Evolutionary conservation across 2,888 invertebrate genomes (phyloP).

Genomic region (Pyrgus malvae): DNA sequence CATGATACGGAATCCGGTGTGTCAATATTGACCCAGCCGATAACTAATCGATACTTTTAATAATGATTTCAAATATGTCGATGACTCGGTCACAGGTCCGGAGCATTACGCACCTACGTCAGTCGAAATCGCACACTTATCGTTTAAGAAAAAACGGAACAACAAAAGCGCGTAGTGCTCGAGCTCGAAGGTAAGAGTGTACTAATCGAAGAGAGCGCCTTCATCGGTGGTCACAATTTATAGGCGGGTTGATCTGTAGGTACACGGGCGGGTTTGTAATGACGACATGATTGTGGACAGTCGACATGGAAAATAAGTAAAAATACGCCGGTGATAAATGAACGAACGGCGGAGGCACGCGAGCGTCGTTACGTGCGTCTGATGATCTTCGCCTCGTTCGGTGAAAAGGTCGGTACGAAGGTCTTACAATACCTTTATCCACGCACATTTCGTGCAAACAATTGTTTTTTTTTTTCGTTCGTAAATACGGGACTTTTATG

Average conservation of each 20-base stretch:
- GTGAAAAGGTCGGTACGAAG: slow-evolving; percentile 39
- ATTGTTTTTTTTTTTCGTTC: slow-evolving; percentile 23
- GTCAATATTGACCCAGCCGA: slow-evolving; percentile 66
- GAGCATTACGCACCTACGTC: slow-evolving; percentile 15
- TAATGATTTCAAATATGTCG: slow-evolving; percentile 41
- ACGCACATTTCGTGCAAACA: slow-evolving; percentile 25
- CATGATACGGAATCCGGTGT: slow-evolving; percentile 62
- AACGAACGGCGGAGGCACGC: slow-evolving; percentile 57
- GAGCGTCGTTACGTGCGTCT: slow-evolving; percentile 58
- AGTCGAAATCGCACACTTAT: background rate
- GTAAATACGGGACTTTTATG: slow-evolving; percentile 16
- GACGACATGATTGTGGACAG: slow-evolving; percentile 78
- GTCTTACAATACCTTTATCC: slow-evolving; percentile 24
- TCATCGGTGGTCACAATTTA: slow-evolving; percentile 76
- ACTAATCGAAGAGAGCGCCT: slow-evolving; percentile 62
- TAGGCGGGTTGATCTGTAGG: slow-evolving; percentile 61
- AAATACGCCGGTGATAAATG: slow-evolving; percentile 75
- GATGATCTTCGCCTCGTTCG: slow-evolving; percentile 38
- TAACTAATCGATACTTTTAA: slow-evolving; percentile 42
- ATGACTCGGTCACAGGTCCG: slow-evolving; percentile 32
- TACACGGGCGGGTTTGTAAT: slow-evolving; percentile 71
- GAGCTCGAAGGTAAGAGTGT: slow-evolving; percentile 67
- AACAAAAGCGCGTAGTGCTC: slow-evolving; percentile 46
- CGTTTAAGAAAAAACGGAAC: slow-evolving; percentile 30
- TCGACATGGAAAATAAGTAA: slow-evolving; percentile 74